A percentile compares a stretch with the other conserved stretches of the same genome.
phyloP scores from a whole-genome alignment of 2,797 vertebrate species.

The Rhabdomys pumilio region DNA sequence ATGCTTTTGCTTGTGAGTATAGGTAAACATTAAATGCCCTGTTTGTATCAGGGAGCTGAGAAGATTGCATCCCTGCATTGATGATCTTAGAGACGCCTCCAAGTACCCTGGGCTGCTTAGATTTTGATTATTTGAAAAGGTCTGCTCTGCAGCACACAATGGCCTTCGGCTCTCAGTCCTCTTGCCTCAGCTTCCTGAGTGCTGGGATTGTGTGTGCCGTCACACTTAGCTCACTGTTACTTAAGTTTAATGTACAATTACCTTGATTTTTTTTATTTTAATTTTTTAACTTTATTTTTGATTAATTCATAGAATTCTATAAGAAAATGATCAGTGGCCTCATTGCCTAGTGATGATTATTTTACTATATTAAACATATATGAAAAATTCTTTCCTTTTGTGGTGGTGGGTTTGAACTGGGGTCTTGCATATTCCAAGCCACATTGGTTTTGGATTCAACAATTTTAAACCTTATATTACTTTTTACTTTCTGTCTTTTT shows the following conservation, averaged over 20 bases:
- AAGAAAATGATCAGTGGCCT: conserved; percentile 43
- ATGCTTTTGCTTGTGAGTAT: background rate
- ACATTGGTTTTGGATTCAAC: conserved; percentile 66
- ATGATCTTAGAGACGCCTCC: background rate
- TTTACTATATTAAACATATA: background rate
- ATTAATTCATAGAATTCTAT: conserved; percentile 1
- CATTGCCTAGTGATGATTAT: background rate
- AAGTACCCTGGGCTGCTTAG: too few relatives aligned
- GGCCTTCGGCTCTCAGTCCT: background rate
- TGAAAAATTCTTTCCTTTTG: background rate
- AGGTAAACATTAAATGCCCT: background rate
- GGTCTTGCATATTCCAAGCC: background rate
- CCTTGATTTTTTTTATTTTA: conserved; percentile 43
- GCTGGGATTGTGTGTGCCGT: background rate
- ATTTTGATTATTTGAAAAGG: background rate
- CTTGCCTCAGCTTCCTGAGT: background rate
- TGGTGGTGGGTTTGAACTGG: background rate
- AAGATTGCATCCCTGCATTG: background rate
- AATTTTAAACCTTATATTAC: conserved; percentile 3
- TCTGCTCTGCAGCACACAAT: background rate
- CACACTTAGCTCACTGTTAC: background rate
- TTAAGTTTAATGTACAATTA: background rate
- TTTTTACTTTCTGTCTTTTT: conserved; percentile 56
- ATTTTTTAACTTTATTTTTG: background rate
- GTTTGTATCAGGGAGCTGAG: background rate